Conservation (phyloP, 1,140 invertebrate species). For the Drosophila littoralis region DNA sequence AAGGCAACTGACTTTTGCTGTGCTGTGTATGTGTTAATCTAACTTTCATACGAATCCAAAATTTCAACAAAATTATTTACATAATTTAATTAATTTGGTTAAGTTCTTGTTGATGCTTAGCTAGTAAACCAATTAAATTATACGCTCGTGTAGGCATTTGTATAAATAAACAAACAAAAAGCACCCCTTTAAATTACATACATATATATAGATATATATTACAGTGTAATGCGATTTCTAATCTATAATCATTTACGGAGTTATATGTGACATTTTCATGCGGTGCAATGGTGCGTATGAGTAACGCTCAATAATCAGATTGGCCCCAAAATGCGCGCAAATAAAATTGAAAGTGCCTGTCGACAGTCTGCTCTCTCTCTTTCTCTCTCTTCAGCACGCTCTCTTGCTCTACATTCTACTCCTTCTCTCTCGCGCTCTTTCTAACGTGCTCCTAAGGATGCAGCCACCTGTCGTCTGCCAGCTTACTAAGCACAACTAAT, state of each 20-base stretch:
- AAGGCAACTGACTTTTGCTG: conserved; percentile 7
- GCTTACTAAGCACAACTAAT: conserved; percentile 63
- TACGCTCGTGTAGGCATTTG: conserved; percentile 64
- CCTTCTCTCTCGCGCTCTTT: not conserved
- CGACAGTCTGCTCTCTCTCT: conserved; percentile 23
- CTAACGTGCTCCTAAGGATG: conserved; percentile 15
- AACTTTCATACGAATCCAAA: conserved; percentile 31
- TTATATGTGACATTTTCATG: conserved; percentile 17
- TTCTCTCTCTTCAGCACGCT: not conserved
- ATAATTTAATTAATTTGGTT: conserved; percentile 46
- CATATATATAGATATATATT: not conserved
- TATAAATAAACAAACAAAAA: conserved; percentile 50
- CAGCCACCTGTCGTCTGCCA: conserved; percentile 66
- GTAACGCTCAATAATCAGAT: conserved; percentile 64
- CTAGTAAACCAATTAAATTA: conserved; percentile 77
- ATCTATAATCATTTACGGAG: conserved; percentile 1
- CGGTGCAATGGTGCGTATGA: conserved; percentile 73
- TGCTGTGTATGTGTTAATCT: conserved; percentile 30
- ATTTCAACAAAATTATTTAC: conserved; percentile 13
- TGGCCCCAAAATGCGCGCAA: conserved; percentile 68
- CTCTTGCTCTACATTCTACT: conserved; percentile 4
- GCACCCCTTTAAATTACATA: not conserved
- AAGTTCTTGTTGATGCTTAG: conserved; percentile 65
- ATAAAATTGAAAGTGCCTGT: conserved; percentile 78
- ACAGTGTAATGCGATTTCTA: conserved; percentile 10